Base-by-base conservation (phyloP, 2,113 vertebrate genomes). In the Haemorhous mexicanus region DNA sequence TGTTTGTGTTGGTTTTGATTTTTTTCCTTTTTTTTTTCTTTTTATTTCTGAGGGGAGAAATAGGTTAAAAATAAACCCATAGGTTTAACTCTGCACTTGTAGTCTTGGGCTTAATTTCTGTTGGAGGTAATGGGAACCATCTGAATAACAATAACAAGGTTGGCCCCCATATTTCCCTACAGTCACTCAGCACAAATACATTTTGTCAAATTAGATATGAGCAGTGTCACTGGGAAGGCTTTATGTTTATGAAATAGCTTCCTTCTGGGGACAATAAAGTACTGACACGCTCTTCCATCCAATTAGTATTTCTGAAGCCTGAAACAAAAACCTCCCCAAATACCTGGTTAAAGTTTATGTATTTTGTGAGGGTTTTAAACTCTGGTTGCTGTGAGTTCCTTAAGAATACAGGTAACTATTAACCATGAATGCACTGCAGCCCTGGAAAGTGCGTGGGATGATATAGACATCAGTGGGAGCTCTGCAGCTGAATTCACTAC, bases 211-310 rank as follows among this genome's bases (percentile, higher is more conserved):
- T 88, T 89, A 91, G 92, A 26, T 90, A 49, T 16, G 56, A 95
- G 52, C 39, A 80, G 67, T 81, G 80, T 86, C 69, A 64, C 53
- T 50, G 83, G 72, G 58, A 93, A 93, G 66, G 47, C 47, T 93
- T 91, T 61, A 50, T 86, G 69, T 66, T 90, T 84, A 80, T 93
- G 88, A 96, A 97, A 93, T 62, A 96, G 72, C 77, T 94, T 93
- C 79, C 83, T 96, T 93, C 75, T 93, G 93, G 94, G 93, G 74
- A 63, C 81, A 89, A 95, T 96, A 95, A 95, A 95, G 68, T 53
- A 73, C 84, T 76, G 68, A 78, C 59, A 39, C 5, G 21, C 74
- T 94, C 88, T 84, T 92, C 37, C 53, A 85, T 81, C 87, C 77
- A 94, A 94, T 94, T 94, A 94, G 83, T 85, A 78, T 56, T 92